These are phyloP conservation scores for Epirrhoe alternata DNA, from an alignment of 2,888 invertebrate genomes.

Conservation along the genomic window DNA sequence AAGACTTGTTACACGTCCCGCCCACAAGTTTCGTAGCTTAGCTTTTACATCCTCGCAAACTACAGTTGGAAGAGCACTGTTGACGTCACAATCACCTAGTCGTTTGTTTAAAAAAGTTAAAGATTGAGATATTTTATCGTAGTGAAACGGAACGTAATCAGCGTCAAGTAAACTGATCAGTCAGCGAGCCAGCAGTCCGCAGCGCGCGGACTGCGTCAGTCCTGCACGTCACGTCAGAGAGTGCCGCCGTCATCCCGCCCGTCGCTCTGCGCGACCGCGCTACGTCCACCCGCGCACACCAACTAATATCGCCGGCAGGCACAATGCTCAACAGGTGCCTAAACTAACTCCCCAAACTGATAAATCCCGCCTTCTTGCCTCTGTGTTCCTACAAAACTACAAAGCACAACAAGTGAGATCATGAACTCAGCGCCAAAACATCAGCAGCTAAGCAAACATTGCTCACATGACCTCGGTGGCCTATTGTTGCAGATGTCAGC, in stretches of 20 bases:
- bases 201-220: slow-evolving; percentile 44
- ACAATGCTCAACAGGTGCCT: slow-evolving; percentile 70
- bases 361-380: slow-evolving; percentile 73
- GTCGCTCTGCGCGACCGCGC: slow-evolving; percentile 41
- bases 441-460: slow-evolving; percentile 44
- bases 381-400: slow-evolving; percentile 65
- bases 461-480: slow-evolving; percentile 75
- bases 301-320: slow-evolving; percentile 69
- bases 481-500: slow-evolving; percentile 81
- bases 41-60: too few relatives aligned
- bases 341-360: slow-evolving; percentile 66
- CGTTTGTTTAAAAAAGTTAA: too few relatives aligned
- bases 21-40: too few relatives aligned
- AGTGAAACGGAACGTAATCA: slow-evolving; percentile 29
- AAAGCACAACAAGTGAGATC: slow-evolving; percentile 73
- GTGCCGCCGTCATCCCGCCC: slow-evolving; percentile 40
- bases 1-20: too few relatives aligned
- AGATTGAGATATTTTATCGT: background rate
- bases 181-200: slow-evolving; percentile 39
- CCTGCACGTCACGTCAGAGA: slow-evolving; percentile 37
- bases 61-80: too few relatives aligned
- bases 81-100: too few relatives aligned
- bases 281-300: slow-evolving; percentile 59
- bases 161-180: slow-evolving; percentile 32
- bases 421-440: slow-evolving; percentile 19